Evolutionary conservation across 2,888 invertebrate species (phyloP).

Genomic region (Colletes collaris): DNA sequence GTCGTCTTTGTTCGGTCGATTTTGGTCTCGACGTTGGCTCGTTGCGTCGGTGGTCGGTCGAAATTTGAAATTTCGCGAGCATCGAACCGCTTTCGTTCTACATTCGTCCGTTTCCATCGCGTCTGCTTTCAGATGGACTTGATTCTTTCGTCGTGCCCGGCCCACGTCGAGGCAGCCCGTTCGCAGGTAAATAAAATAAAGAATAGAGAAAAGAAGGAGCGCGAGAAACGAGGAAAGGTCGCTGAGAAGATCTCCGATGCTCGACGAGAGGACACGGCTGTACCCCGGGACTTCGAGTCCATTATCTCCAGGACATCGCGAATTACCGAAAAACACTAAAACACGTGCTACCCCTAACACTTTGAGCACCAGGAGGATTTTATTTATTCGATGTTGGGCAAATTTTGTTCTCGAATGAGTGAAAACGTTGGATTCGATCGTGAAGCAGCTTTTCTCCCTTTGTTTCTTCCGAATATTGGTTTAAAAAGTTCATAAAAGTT

Average conservation of each 20-base stretch:
- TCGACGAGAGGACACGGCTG: background rate
- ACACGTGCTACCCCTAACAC: too few relatives aligned
- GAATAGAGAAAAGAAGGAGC: background rate
- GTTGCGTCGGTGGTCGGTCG: background rate
- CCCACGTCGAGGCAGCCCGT: conserved; percentile 42
- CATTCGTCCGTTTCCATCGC: conserved; percentile 17
- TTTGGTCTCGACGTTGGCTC: background rate
- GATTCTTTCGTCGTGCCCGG: conserved; percentile 62
- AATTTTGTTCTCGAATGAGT: too few relatives aligned
- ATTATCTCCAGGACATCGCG: background rate
- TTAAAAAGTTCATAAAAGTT: too few relatives aligned
- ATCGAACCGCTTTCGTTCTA: conserved; percentile 12
- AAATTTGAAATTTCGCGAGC: background rate
- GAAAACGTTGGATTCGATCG: too few relatives aligned
- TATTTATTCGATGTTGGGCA: too few relatives aligned
- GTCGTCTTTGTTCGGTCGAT: background rate
- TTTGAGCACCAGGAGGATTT: too few relatives aligned
- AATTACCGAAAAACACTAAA: too few relatives aligned
- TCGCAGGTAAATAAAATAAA: conserved; percentile 26
- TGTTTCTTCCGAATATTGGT: too few relatives aligned
- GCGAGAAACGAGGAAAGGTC: background rate
- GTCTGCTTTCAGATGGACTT: conserved; percentile 72
- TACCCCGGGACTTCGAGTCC: background rate
- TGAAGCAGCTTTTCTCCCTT: too few relatives aligned
- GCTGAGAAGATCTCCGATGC: background rate